phyloP scores from a whole-genome alignment of 2,797 vertebrate species.

The Lacerta agilis region DNA sequence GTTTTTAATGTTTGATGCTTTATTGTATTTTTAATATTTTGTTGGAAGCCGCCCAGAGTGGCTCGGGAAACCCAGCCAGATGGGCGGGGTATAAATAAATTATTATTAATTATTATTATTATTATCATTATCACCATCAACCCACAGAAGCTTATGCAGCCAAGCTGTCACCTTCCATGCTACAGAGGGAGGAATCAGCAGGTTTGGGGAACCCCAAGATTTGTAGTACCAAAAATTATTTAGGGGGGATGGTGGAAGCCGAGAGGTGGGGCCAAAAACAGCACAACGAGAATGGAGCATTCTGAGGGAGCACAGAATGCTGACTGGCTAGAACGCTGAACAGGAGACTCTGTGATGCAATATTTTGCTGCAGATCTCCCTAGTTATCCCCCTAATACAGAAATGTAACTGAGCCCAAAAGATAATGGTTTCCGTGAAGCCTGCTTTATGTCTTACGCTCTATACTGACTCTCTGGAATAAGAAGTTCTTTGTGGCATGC shows the following conservation, averaged over 20 bases:
- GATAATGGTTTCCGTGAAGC: not conserved
- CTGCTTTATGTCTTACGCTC: not conserved
- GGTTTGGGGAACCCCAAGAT: not conserved
- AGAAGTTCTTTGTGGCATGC: not conserved
- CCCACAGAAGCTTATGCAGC: too few relatives aligned
- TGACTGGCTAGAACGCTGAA: not conserved
- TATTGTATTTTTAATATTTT: too few relatives aligned
- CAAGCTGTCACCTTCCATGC: too few relatives aligned
- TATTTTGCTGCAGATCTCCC: not conserved
- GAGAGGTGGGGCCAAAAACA: not conserved
- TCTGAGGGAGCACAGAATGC: not conserved
- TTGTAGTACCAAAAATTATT: not conserved
- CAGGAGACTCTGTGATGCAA: too few relatives aligned
- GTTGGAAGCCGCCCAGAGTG: too few relatives aligned
- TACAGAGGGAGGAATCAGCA: too few relatives aligned
- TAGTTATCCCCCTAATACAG: not conserved
- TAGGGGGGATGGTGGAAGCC: not conserved
- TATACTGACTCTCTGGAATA: not conserved
- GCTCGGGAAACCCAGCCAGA: too few relatives aligned
- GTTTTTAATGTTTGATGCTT: too few relatives aligned
- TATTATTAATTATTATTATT: too few relatives aligned
- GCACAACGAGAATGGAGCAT: not conserved
- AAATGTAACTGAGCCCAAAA: not conserved
- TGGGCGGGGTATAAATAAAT: too few relatives aligned
- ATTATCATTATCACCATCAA: too few relatives aligned